Conservation (phyloP, 2,888 invertebrate genomes). For the Cerastis rubricosa region DNA sequence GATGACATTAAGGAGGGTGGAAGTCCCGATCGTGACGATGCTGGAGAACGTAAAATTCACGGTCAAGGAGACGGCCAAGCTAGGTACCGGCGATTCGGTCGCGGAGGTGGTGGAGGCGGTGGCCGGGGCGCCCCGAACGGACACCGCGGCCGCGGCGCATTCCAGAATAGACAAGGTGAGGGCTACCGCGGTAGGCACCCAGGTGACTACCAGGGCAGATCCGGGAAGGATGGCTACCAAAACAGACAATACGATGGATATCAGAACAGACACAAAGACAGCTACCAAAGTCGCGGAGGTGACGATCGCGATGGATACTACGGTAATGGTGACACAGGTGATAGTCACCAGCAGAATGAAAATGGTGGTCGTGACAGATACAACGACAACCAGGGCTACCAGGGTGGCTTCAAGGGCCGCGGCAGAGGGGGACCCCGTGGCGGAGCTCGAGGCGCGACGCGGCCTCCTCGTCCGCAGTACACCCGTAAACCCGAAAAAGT, state of each 20-base stretch:
- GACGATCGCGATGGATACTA: slow-evolving; percentile 80
- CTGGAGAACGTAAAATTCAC: slow-evolving; percentile 80
- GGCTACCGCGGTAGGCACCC: slow-evolving; percentile 81
- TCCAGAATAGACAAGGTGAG: slow-evolving; percentile 77
- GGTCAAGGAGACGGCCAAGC: slow-evolving; percentile 86
- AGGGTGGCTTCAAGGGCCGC: slow-evolving; percentile 91
- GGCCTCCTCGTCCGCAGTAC: slow-evolving; percentile 80
- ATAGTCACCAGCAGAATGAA: slow-evolving; percentile 87
- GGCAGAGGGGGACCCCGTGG: slow-evolving; percentile 87
- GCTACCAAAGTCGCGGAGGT: slow-evolving; percentile 77
- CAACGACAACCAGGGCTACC: slow-evolving; percentile 87
- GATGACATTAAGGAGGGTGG: slow-evolving; percentile 81
- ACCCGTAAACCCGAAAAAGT: slow-evolving; percentile 83
- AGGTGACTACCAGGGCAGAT: slow-evolving; percentile 80
- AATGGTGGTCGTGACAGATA: slow-evolving; percentile 89
- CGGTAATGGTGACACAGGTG: slow-evolving; percentile 84
- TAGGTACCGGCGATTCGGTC: slow-evolving; percentile 82
- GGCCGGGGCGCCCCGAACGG: slow-evolving; percentile 83
- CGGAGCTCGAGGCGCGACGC: slow-evolving; percentile 71
- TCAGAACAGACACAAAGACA: slow-evolving; percentile 82
- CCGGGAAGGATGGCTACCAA: slow-evolving; percentile 83
- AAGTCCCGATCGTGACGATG: slow-evolving; percentile 83
- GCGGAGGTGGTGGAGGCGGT: slow-evolving; percentile 76
- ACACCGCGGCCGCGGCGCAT: slow-evolving; percentile 84
- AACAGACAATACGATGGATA: slow-evolving; percentile 82